Percentiles rank a stretch among this genome's conserved stretches.
phyloP scores from a whole-genome alignment of 2,888 invertebrate species.

The Uropetala carovei region DNA sequence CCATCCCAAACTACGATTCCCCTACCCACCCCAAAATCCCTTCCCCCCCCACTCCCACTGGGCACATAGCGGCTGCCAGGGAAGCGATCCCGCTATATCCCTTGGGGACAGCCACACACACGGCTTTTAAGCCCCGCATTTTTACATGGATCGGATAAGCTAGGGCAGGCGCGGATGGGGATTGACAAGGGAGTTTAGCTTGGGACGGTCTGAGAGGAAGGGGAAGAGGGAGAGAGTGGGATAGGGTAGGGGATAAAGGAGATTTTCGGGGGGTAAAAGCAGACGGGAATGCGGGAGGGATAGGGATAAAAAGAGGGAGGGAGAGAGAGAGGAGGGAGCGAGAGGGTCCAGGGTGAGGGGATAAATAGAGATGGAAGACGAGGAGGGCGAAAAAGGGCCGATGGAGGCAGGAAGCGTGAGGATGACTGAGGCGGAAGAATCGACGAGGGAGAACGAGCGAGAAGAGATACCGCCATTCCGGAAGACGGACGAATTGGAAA shows the following conservation, averaged over 20 bases:
- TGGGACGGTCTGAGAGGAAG: not conserved
- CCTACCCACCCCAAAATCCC: not conserved
- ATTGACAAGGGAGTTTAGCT: constrained; percentile 27
- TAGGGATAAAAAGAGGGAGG: not conserved
- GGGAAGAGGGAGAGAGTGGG: no score
- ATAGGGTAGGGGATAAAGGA: no score
- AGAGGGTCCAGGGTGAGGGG: no score
- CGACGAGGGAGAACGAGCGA: no score
- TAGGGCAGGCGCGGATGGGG: constrained; percentile 9
- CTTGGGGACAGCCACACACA: constrained; percentile 1
- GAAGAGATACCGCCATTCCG: no score
- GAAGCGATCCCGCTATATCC: not conserved
- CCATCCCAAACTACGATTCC: not conserved
- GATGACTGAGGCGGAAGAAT: no score
- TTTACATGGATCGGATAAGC: constrained; percentile 27
- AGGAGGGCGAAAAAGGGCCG: no score
- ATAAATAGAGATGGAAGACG: no score
- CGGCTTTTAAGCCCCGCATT: constrained; percentile 27
- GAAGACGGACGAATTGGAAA: no score
- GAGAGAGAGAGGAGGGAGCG: not conserved
- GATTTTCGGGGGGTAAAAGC: not conserved
- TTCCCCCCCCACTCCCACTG: not conserved
- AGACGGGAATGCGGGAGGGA: not conserved
- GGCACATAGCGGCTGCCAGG: constrained; percentile 2
- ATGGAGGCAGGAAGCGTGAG: no score